Base-by-base conservation (phyloP, 2,113 vertebrate genomes). In the Brachyhypopomus occidentalis region DNA sequence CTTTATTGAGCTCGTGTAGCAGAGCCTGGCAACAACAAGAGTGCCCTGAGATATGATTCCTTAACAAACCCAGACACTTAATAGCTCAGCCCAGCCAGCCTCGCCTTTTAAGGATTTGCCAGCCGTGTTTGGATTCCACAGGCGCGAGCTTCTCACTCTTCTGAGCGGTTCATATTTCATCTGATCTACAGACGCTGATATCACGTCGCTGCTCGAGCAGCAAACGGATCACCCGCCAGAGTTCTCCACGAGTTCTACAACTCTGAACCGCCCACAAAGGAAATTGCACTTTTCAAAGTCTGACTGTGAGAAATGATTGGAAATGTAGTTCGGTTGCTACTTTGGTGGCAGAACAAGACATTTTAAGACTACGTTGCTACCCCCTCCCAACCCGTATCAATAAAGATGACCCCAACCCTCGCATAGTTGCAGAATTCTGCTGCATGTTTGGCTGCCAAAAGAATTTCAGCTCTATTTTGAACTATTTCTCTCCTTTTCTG, bases 241-340 rank as follows among this genome's bases (percentile, higher is more conserved):
- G 4, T 56, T 52, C 17, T 84, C 23, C 59, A 72, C 41, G 55
- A 30, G 6, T 69, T 72, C 58, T 22, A 22, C 58, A 60, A 71
- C 14, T 52, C 77, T 17, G 14, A 72, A 25, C 45, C 45, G 30
- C 55, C 76, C 25, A 56, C 45, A 66, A 56, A 75, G 62, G 22
- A 74, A 78, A 74, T 71, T 48, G 34, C 60, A 81, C 22, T 56
- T 77, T 72, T 27, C 25, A 77, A 30, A 77, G 41, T 77, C 20
- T 78, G 76, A 69, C 63, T 63, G 19, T 64, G 30, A 58, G 70
- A 25, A 36, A 22, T 76, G 36, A 66, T 72, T 36, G 45, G 45
- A 72, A 72, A 84, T 72, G 34, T 58, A 59, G 56, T 76, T 76
- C 64, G 58, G 36, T 66, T n/a, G 78, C 77, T 73, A 77, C 20